Conservation (phyloP, 2,888 invertebrate genomes). For the Patella depressa region DNA sequence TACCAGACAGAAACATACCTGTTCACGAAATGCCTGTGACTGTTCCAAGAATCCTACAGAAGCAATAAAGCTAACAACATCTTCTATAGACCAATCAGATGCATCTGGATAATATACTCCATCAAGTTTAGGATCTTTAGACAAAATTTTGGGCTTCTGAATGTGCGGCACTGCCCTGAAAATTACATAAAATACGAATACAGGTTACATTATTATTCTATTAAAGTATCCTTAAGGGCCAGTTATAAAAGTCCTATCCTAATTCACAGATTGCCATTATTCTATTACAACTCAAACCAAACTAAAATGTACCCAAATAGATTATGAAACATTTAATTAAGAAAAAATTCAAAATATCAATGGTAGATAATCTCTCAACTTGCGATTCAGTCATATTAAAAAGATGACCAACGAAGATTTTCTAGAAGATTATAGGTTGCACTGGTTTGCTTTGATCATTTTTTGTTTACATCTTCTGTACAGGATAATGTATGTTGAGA, state of each 20-base stretch:
- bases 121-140: slow-evolving; percentile 25
- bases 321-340: no score
- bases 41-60: slow-evolving; percentile 82
- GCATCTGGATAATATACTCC: slow-evolving; percentile 78
- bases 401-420: no score
- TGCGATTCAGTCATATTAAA: no score
- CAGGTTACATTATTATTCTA: slow-evolving; percentile 9
- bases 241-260: slow-evolving; percentile 13
- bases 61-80: slow-evolving; percentile 84
- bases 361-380: no score
- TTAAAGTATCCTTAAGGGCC: slow-evolving; percentile 21
- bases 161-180: slow-evolving; percentile 7
- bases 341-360: no score
- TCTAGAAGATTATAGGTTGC: no score
- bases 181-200: not conserved
- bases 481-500: no score
- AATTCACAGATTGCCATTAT: not conserved
- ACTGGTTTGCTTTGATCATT: no score
- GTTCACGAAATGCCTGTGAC: slow-evolving; percentile 85
- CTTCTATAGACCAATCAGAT: slow-evolving; percentile 84
- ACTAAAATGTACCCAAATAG: no score
- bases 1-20: slow-evolving; percentile 74
- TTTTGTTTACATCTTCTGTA: no score
- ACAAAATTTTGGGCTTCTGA: slow-evolving; percentile 17
- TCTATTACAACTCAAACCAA: no score